phyloP scores from a whole-genome alignment of 2,797 vertebrate genomes.

The Crax fasciolata region DNA sequence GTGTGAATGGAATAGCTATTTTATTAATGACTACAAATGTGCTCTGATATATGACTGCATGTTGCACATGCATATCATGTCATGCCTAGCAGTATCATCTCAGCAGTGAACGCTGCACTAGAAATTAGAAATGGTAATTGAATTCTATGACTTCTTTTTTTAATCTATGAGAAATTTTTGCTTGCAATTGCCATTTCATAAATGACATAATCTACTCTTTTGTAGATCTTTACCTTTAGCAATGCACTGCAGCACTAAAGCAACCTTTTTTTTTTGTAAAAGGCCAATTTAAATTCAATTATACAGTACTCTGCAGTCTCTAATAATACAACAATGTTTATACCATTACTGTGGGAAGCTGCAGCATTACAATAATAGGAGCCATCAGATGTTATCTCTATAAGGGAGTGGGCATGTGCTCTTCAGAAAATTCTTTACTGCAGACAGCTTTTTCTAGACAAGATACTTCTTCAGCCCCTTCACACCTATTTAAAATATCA shows the following conservation, averaged over 20 bases:
- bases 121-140: not conserved
- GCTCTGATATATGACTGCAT: not conserved
- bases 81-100: not conserved
- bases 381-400: not conserved
- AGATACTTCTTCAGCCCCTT: slow-evolving; percentile 10
- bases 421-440: not conserved
- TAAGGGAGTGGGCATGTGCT: not conserved
- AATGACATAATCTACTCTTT: not conserved
- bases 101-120: not conserved
- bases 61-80: not conserved
- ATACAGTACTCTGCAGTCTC: not conserved
- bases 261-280: not conserved
- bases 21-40: not conserved
- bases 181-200: not conserved
- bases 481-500: slow-evolving; percentile 43
- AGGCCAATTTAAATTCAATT: slow-evolving; percentile 21
- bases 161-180: not conserved
- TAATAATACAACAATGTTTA: not conserved
- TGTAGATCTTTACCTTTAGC: not conserved
- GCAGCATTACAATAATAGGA: not conserved
- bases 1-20: not conserved
- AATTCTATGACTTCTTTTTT: slow-evolving; percentile 2
- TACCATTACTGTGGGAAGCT: not conserved
- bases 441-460: not conserved
- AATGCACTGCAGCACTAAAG: not conserved